Percentiles rank a stretch among this genome's conserved stretches.
Evolutionary conservation across 2,797 vertebrate species (phyloP).

Genomic region (Melanotaenia maccullochi): DNA sequence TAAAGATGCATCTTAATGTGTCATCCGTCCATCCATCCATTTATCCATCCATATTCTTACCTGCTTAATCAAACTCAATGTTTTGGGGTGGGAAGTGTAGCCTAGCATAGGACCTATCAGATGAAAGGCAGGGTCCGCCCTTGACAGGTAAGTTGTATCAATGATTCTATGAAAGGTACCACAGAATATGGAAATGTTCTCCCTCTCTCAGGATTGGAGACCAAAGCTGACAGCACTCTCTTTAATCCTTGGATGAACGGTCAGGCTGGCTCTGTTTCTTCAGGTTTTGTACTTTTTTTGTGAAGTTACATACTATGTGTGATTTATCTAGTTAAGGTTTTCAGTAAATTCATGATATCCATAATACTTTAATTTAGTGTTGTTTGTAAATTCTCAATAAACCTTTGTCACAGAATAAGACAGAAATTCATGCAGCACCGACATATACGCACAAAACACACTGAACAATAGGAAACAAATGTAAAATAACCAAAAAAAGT

Average conservation of each 20-base stretch:
- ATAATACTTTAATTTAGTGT: neutral
- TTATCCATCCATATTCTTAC: too few relatives aligned
- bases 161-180: neutral
- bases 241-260: neutral
- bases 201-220: neutral
- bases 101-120: neutral
- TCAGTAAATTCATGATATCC: neutral
- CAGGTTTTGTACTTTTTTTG: neutral
- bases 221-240: neutral
- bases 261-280: neutral
- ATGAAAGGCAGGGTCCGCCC: neutral
- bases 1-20: neutral
- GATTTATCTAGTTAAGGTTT: neutral
- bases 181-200: neutral
- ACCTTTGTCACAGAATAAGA: neutral
- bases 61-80: too few relatives aligned
- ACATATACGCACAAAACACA: conserved; percentile 39
- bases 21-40: neutral
- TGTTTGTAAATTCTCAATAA: neutral
- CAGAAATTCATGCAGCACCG: conserved; percentile 26
- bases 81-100: neutral
- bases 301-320: neutral
- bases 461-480: conserved; percentile 1
- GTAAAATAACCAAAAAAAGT: conserved; percentile 44
- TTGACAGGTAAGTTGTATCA: neutral